Percentiles rank a stretch among this genome's conserved stretches.
Conservation (phyloP, 2,888 invertebrate genomes). For the Lithosia quadra region DNA sequence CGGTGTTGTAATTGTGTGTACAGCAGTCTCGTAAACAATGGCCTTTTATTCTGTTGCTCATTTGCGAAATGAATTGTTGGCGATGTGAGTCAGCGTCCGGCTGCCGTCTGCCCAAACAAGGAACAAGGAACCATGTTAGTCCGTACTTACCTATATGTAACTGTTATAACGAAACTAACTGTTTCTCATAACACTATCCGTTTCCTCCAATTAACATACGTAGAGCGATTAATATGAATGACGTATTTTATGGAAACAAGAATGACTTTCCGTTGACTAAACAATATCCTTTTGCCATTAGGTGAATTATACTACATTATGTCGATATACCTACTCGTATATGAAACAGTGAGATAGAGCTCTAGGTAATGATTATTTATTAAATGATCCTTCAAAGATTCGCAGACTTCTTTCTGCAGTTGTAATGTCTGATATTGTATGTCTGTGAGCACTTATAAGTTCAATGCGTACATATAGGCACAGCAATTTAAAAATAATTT, state of each 20-base stretch:
- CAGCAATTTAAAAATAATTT: too few relatives aligned
- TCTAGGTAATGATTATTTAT: too few relatives aligned
- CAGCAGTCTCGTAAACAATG: slow-evolving; percentile 48
- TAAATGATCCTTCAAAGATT: too few relatives aligned
- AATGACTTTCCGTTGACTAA: background rate
- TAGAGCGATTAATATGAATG: background rate
- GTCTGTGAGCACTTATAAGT: too few relatives aligned
- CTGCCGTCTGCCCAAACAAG: slow-evolving; percentile 23
- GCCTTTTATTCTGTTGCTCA: slow-evolving; percentile 44
- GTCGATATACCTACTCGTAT: too few relatives aligned
- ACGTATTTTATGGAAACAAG: background rate
- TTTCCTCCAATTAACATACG: slow-evolving; percentile 44
- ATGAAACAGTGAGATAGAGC: too few relatives aligned
- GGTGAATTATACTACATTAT: too few relatives aligned
- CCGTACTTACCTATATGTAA: slow-evolving; percentile 1
- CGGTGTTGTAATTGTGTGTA: slow-evolving; percentile 37
- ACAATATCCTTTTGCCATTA: slow-evolving; percentile 4
- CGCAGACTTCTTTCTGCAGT: too few relatives aligned
- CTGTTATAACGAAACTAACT: slow-evolving; percentile 27
- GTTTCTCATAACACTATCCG: slow-evolving; percentile 44
- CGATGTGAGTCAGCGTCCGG: slow-evolving; percentile 47
- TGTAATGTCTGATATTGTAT: too few relatives aligned
- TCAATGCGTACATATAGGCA: too few relatives aligned
- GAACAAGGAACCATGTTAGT: slow-evolving; percentile 15
- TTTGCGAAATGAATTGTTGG: slow-evolving; percentile 46